These are phyloP conservation scores for Lucilia sericata DNA, from an alignment of 1,140 invertebrate species.

Conservation along the genomic window DNA sequence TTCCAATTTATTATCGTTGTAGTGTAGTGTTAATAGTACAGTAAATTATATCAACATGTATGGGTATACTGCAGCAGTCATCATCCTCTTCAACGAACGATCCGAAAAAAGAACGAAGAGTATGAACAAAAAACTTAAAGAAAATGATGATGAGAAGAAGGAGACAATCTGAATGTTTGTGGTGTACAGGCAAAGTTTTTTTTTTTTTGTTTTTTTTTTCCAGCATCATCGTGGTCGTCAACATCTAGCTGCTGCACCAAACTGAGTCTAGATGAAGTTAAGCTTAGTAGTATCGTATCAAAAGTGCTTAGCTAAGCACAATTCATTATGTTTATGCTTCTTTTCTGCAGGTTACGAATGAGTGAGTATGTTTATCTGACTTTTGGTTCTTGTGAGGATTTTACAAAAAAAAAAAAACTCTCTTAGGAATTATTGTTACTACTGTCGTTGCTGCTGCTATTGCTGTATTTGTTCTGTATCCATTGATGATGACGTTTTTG, in stretches of 20 bases:
- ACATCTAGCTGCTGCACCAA: background rate
- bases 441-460: background rate
- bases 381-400: conserved; percentile 7
- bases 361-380: background rate
- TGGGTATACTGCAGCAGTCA: background rate
- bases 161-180: background rate
- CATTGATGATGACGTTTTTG: conserved; percentile 8
- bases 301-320: conserved; percentile 19
- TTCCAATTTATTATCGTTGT: background rate
- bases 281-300: background rate
- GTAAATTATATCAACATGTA: conserved; percentile 24
- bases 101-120: background rate
- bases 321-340: background rate
- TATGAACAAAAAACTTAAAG: background rate
- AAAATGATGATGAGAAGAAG: background rate
- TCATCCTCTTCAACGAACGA: background rate
- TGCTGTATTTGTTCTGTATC: background rate
- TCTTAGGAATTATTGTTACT: background rate
- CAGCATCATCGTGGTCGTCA: background rate
- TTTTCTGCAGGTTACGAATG: background rate
- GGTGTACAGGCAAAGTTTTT: background rate
- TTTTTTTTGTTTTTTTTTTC: background rate
- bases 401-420: background rate
- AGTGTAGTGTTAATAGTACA: conserved; percentile 25
- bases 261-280: background rate